Base-by-base conservation (phyloP, 1,140 invertebrate species). In the Drosophila sechellia region DNA sequence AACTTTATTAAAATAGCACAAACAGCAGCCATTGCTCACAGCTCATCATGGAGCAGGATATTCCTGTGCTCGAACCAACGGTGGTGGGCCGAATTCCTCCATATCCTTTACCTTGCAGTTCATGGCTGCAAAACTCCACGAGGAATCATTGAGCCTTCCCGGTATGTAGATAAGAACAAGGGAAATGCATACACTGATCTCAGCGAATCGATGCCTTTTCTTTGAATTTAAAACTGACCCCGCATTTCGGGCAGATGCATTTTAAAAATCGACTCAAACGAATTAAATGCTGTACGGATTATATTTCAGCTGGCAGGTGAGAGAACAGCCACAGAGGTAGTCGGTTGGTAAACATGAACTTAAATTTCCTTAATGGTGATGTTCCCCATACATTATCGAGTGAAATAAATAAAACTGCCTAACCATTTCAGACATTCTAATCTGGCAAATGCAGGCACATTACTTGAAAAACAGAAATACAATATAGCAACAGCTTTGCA, bases 1-100 rank as follows among this genome's bases (percentile, higher is more conserved):
- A 57, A 74, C 60, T 86, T 87, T 87, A 83, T 87, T 86, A 78
- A 80, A 66, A 68, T 37, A 77, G 57, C 65, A 68, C 42, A 50
- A 64, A 40, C 45, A 6, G 35, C 12, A 27, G 54, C 17, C 43
- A 39, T 43, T 68, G 42, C 56, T 84, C 71, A 89, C 12, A 87
- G 84, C 68, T 89, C 84, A 60, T 87, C 85, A 40, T 77, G 84
- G 27, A 89, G 64, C 64, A 70, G 83, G 0, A 31, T 31, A 31
- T 31, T 31, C 8, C 31, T 31, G 84, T 89, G 20, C 57, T 77
- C 73, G 12, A 84, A 84, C 80, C n/a, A 79, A 83, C 15, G 34
- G 6, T 13, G 57, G 25, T 3, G 43, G 46, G 0, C 39, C 8
- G n/a, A 12, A 3, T 6, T 34, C 11, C 17, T 31, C 6, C 0